Percentiles rank a stretch among this genome's conserved stretches.
Conservation (phyloP, 2,888 invertebrate species). For the Boloria selene region DNA sequence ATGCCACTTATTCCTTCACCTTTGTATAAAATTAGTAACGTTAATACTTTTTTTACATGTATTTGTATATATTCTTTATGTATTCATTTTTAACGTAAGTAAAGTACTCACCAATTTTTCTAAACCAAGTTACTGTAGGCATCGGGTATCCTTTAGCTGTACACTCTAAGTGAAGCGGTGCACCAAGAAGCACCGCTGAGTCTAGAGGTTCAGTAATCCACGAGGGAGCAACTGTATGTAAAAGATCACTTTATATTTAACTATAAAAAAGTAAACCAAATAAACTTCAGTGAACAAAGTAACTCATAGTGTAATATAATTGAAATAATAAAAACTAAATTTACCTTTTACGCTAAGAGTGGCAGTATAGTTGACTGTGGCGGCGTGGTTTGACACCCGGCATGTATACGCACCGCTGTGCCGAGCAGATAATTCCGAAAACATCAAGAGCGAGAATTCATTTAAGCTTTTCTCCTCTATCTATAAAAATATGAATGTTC, state of each 20-base stretch:
- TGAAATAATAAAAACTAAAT: neutral
- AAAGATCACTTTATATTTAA: neutral
- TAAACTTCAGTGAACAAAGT: neutral
- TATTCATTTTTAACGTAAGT: neutral
- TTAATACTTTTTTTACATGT: too few species aligned
- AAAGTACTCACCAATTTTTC: slow-evolving; percentile 64
- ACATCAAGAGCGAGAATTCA: slow-evolving; percentile 87
- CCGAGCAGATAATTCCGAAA: slow-evolving; percentile 84
- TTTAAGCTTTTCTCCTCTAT: slow-evolving; percentile 86
- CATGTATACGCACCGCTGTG: slow-evolving; percentile 88
- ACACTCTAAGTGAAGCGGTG: slow-evolving; percentile 86
- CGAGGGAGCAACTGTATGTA: slow-evolving; percentile 9
- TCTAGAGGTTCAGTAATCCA: slow-evolving; percentile 84
- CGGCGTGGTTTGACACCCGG: slow-evolving; percentile 86
- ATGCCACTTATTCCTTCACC: slow-evolving; percentile 38
- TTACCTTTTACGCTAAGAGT: slow-evolving; percentile 86
- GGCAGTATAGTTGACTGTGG: slow-evolving; percentile 85
- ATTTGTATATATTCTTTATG: too few species aligned
- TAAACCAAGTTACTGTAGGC: slow-evolving; percentile 85
- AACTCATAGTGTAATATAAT: neutral
- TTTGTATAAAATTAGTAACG: neutral
- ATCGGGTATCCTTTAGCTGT: slow-evolving; percentile 88
- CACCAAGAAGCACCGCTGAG: slow-evolving; percentile 86
- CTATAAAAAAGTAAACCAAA: too few species aligned
- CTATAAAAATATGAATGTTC: slow-evolving; percentile 50